These are phyloP conservation scores for Origma solitaria DNA, from an alignment of 2,113 vertebrate genomes.

Conservation along the genomic window DNA sequence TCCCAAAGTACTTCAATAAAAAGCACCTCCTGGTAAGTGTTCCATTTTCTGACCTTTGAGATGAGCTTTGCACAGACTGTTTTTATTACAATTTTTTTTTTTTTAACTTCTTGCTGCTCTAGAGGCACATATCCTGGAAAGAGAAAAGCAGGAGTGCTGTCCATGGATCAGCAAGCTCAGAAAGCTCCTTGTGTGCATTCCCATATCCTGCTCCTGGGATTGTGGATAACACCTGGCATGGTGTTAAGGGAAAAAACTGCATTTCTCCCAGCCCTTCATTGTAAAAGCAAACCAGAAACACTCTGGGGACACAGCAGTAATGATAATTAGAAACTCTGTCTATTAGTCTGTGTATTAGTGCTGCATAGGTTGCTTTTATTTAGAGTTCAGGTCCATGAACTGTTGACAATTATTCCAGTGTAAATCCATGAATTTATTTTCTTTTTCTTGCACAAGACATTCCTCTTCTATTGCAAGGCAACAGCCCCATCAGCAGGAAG, in stretches of 20 bases:
- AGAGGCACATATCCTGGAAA: background rate
- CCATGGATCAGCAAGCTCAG: background rate
- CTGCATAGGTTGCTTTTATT: background rate
- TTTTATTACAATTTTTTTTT: background rate
- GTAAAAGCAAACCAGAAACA: background rate
- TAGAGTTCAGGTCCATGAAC: background rate
- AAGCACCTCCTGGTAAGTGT: background rate
- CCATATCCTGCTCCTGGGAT: background rate
- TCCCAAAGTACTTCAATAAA: background rate
- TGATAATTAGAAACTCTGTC: background rate
- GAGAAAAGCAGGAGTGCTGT: background rate
- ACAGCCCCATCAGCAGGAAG: background rate
- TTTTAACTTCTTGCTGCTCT: background rate
- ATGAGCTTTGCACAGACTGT: background rate
- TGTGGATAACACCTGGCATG: background rate
- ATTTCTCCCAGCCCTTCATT: background rate
- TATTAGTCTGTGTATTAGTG: background rate
- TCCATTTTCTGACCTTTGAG: background rate
- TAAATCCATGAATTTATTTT: background rate
- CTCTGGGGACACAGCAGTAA: background rate
- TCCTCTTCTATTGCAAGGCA: background rate
- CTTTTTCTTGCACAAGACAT: background rate
- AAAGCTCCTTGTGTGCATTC: background rate
- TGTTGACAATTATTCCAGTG: background rate
- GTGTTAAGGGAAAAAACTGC: background rate